Evolutionary conservation across 2,113 vertebrate genomes (phyloP).

Genomic region (Ammodytes dubius): DNA sequence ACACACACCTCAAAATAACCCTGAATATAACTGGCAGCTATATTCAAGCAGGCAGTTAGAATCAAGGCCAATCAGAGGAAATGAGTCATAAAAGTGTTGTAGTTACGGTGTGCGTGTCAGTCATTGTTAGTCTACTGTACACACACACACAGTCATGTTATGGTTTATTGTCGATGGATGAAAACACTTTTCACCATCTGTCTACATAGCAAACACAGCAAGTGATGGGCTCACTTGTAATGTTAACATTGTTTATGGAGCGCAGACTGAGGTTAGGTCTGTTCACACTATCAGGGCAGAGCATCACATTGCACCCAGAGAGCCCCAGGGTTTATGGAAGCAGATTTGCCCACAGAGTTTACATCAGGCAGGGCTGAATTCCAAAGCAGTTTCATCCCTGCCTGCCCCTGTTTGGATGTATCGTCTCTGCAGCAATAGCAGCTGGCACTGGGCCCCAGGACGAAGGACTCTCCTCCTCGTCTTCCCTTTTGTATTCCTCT

Average conservation of each 20-base stretch:
- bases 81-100: too few relatives aligned
- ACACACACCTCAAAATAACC: too few relatives aligned
- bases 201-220: neutral
- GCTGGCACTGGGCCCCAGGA: conserved; percentile 68
- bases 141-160: neutral
- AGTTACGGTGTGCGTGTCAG: neutral
- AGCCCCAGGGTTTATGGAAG: conserved; percentile 10
- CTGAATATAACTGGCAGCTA: too few relatives aligned
- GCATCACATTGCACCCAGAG: conserved; percentile 26
- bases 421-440: conserved; percentile 71
- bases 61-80: too few relatives aligned
- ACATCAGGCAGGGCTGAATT: conserved; percentile 51
- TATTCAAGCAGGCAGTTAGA: too few relatives aligned
- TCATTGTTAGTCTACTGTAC: neutral
- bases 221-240: conserved; percentile 7
- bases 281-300: conserved; percentile 17
- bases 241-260: conserved; percentile 24
- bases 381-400: conserved; percentile 56
- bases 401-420: conserved; percentile 57
- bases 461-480: conserved; percentile 52
- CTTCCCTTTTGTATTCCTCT: conserved; percentile 71
- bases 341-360: conserved; percentile 23
- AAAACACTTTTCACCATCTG: conserved; percentile 3
- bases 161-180: neutral
- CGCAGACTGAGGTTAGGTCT: neutral